Base-by-base conservation (phyloP, 2,797 vertebrate species). In the Podarcis siculus region DNA sequence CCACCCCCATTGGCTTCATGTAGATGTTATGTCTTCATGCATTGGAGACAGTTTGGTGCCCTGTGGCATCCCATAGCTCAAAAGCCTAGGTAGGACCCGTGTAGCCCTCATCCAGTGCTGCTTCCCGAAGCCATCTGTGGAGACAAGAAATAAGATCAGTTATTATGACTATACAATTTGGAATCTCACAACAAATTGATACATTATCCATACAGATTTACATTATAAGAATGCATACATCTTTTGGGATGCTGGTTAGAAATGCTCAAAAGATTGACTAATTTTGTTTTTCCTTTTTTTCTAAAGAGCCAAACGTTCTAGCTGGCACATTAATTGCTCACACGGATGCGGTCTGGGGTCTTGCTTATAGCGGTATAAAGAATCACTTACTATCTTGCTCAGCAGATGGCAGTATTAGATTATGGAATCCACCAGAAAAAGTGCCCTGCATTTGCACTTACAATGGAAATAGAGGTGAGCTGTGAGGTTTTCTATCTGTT, bases 341-440 rank as follows among this genome's bases (percentile, higher is more conserved):
- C 94, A 97, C 97, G 37, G 98, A 99, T 92, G 98, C 98, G 3
- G 98, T 99, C 95, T 99, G 99, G 99, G 98, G 98, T 94, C 96
- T 99, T 95, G 97, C 99, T 39, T 99, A 98, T 95, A 99, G 99
- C 39, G 97, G 98, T 92, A 98, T 99, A 96, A 99, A 99, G 97
- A 98, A 98, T 96, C 98, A 98, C 25, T 98, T 99, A 95, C 97
- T 99, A 32, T 99, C 99, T 93, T 99, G 98, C 95, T 99, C 99
- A 55, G 98, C 98, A 86, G 99, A 99, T 90, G 99, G 99, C 95
- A 99, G 98, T 79, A 96, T 99, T 93, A 98, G 99, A 91, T 97
- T 99, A 93, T 99, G 99, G 99, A 98, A 98, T 96, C 98, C 99
- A 61, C 95, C 97, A 12, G 98, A 99, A 96, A 98, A 98, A 94